Conservation (phyloP, 2,113 vertebrate genomes). For the Pollimyrus isidori region DNA sequence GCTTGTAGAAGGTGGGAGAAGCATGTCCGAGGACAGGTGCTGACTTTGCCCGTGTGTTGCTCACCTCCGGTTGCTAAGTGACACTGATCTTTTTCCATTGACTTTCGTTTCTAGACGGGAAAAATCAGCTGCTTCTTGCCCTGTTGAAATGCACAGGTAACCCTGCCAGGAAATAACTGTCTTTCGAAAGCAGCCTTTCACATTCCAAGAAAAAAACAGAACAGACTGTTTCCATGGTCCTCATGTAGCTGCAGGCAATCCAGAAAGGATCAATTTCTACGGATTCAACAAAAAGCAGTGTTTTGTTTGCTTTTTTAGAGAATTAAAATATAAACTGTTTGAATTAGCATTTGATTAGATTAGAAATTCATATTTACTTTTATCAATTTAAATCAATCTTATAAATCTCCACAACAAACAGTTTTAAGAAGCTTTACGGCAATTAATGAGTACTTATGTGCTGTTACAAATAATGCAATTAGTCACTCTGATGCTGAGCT, state of each 20-base stretch:
- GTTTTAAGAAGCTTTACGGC: neutral
- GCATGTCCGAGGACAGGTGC: neutral
- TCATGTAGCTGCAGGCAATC: neutral
- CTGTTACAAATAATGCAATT: neutral
- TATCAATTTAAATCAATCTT: neutral
- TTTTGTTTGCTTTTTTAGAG: neutral
- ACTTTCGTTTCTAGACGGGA: slow-evolving; percentile 73
- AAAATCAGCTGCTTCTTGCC: slow-evolving; percentile 92
- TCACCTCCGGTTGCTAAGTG: neutral
- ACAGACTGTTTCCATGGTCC: neutral
- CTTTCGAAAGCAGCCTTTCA: neutral
- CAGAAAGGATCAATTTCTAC: neutral
- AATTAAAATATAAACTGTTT: neutral
- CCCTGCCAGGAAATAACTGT: neutral
- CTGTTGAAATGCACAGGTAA: slow-evolving; percentile 95
- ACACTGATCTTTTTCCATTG: slow-evolving; percentile 27
- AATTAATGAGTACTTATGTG: neutral
- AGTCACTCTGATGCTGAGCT: neutral
- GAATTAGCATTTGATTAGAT: neutral
- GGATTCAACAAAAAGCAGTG: neutral
- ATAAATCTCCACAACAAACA: neutral
- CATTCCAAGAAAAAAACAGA: neutral
- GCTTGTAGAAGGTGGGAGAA: slow-evolving; percentile 81
- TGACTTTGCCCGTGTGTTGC: neutral
- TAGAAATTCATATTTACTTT: neutral